Conservation (phyloP, 1,140 invertebrate species). For the Trichoplusia ni region DNA sequence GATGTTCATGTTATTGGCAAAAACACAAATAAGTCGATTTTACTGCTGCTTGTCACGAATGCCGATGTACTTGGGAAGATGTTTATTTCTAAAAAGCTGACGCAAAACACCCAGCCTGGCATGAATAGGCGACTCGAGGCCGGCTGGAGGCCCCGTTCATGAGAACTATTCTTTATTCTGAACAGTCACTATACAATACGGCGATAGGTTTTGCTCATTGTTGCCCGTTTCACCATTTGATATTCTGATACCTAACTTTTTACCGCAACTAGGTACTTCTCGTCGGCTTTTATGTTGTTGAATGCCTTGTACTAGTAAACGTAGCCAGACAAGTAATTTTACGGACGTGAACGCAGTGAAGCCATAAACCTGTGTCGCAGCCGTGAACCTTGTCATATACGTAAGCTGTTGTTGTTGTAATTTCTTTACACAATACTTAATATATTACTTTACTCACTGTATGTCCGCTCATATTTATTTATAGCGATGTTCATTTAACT, state of each 20-base stretch:
- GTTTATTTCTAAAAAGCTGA: slow-evolving; percentile 30
- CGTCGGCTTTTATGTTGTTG: slow-evolving; percentile 37
- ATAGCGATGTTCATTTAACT: background rate
- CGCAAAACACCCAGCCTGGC: slow-evolving; percentile 27
- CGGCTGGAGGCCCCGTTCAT: slow-evolving; percentile 44
- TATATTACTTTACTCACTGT: background rate
- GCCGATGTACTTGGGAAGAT: slow-evolving; percentile 12
- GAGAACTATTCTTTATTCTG: slow-evolving; percentile 49
- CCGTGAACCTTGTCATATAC: slow-evolving; percentile 24
- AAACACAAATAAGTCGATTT: slow-evolving; percentile 11
- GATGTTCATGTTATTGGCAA: background rate
- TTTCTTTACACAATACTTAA: background rate
- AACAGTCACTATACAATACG: slow-evolving; percentile 34
- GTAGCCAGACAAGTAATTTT: slow-evolving; percentile 13
- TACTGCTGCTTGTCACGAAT: background rate
- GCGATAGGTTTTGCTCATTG: slow-evolving; percentile 53
- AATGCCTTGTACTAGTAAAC: slow-evolving; percentile 26
- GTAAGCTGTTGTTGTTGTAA: slow-evolving; percentile 5
- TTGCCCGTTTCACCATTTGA: slow-evolving; percentile 49
- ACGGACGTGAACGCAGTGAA: slow-evolving; percentile 37
- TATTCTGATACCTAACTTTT: slow-evolving; percentile 37
- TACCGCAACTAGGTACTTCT: slow-evolving; percentile 17
- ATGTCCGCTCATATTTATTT: background rate
- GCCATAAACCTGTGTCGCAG: slow-evolving; percentile 40
- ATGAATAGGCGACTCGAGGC: slow-evolving; percentile 45